Conservation (phyloP, 2,797 vertebrate genomes). For the Florisuga fusca region DNA sequence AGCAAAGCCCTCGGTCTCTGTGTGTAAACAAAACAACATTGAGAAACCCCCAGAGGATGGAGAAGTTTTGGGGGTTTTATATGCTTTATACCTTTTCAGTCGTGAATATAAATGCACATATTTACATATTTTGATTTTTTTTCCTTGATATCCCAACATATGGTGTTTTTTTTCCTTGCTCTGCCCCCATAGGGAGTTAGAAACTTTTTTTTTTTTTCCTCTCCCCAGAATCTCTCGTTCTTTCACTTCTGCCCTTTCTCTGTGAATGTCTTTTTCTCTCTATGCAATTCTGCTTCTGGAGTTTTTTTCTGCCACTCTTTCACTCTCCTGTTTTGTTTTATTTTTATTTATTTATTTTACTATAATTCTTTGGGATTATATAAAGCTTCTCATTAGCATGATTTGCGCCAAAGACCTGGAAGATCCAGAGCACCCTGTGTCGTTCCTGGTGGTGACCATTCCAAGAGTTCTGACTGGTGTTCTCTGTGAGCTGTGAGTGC, state of each 20-base stretch:
- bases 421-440: not conserved
- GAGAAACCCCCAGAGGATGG: not conserved
- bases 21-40: not conserved
- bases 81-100: not conserved
- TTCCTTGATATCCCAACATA: not conserved
- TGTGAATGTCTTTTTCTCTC: not conserved
- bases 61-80: not conserved
- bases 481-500: not conserved
- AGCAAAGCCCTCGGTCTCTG: not conserved
- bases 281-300: not conserved
- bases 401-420: not conserved
- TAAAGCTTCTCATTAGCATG: not conserved
- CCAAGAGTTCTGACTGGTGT: not conserved
- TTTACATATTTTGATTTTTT: constrained; percentile 35
- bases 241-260: constrained; percentile 2
- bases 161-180: not conserved
- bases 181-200: not conserved
- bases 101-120: constrained; percentile 41
- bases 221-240: no score
- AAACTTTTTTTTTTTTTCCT: not conserved
- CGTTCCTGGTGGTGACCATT: not conserved
- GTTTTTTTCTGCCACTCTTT: not conserved
- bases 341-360: not conserved
- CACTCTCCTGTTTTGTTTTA: not conserved
- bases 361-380: not conserved